phyloP scores from a whole-genome alignment of 2,888 invertebrate genomes.

The Acronicta leporina region DNA sequence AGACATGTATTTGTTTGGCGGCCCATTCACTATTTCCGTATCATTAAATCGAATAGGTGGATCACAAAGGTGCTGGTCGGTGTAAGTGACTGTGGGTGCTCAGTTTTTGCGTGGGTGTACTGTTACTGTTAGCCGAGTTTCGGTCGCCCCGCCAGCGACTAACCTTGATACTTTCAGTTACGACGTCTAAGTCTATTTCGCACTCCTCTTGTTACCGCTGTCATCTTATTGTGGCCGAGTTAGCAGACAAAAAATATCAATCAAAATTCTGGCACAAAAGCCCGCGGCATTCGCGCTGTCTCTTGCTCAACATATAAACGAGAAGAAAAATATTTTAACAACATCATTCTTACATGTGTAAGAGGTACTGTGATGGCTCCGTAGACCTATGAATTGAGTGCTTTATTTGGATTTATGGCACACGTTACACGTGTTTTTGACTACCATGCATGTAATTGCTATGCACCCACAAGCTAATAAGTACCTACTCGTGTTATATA shows the following conservation, averaged over 20 bases:
- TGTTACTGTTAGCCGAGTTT: slow-evolving; percentile 87
- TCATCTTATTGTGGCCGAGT: slow-evolving; percentile 88
- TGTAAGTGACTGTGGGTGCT: slow-evolving; percentile 72
- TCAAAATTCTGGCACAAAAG: slow-evolving; percentile 89
- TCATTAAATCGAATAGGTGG: slow-evolving; percentile 81
- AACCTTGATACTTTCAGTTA: slow-evolving; percentile 89
- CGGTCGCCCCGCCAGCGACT: slow-evolving; percentile 80
- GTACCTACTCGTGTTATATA: slow-evolving; percentile 50
- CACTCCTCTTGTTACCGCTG: slow-evolving; percentile 87
- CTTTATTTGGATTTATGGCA: slow-evolving; percentile 75
- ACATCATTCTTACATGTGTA: slow-evolving; percentile 62
- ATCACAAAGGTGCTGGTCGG: slow-evolving; percentile 77
- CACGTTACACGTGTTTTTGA: slow-evolving; percentile 57
- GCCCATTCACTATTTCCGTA: slow-evolving; percentile 79
- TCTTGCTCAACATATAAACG: slow-evolving; percentile 76
- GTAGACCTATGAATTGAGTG: slow-evolving; percentile 68
- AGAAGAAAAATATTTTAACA: slow-evolving; percentile 71
- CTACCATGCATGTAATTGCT: slow-evolving; percentile 59
- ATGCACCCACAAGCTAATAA: slow-evolving; percentile 52
- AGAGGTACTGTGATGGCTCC: slow-evolving; percentile 75
- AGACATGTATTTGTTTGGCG: slow-evolving; percentile 66
- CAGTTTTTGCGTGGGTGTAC: slow-evolving; percentile 85
- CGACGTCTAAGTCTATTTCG: slow-evolving; percentile 82
- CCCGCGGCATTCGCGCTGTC: slow-evolving; percentile 81
- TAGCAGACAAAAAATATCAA: slow-evolving; percentile 89